These are phyloP conservation scores for Patella pellucida DNA, from an alignment of 2,888 invertebrate species.

Conservation along the genomic window DNA sequence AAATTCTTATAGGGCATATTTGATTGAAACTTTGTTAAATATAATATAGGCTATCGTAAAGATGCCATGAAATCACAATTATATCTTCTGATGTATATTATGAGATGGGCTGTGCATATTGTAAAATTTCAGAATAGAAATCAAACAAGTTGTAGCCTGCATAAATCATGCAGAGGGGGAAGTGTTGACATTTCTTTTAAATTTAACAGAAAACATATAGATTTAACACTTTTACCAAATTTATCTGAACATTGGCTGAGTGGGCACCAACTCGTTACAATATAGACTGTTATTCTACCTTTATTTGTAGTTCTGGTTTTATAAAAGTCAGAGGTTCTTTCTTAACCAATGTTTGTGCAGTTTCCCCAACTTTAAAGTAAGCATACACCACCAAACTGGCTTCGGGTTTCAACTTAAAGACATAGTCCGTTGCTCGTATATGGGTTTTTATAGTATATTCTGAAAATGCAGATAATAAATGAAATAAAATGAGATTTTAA, in stretches of 20 bases:
- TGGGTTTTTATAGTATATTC: slow-evolving; percentile 40
- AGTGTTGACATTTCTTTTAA: background rate
- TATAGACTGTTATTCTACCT: slow-evolving; percentile 34
- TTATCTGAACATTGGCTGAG: background rate
- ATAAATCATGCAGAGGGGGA: background rate
- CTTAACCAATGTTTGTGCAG: slow-evolving; percentile 41
- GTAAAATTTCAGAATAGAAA: too few species aligned
- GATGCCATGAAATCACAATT: background rate
- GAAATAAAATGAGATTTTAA: background rate
- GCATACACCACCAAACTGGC: slow-evolving; percentile 48
- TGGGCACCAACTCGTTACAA: background rate
- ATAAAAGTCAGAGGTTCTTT: slow-evolving; percentile 43
- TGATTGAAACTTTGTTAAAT: background rate
- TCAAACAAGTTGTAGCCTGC: background rate
- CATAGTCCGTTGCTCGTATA: slow-evolving; percentile 43
- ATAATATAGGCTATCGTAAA: background rate
- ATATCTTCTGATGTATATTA: background rate
- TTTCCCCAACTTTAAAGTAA: slow-evolving; percentile 45
- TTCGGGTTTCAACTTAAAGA: slow-evolving; percentile 48
- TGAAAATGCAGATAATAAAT: slow-evolving; percentile 22
- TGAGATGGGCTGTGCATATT: background rate
- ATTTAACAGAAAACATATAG: too few species aligned
- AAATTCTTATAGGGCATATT: background rate
- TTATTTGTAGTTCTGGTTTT: slow-evolving; percentile 48
- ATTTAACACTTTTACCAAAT: background rate